These are phyloP conservation scores for Saccopteryx leptura DNA, from an alignment of 2,113 vertebrate genomes.

Conservation along the genomic window DNA sequence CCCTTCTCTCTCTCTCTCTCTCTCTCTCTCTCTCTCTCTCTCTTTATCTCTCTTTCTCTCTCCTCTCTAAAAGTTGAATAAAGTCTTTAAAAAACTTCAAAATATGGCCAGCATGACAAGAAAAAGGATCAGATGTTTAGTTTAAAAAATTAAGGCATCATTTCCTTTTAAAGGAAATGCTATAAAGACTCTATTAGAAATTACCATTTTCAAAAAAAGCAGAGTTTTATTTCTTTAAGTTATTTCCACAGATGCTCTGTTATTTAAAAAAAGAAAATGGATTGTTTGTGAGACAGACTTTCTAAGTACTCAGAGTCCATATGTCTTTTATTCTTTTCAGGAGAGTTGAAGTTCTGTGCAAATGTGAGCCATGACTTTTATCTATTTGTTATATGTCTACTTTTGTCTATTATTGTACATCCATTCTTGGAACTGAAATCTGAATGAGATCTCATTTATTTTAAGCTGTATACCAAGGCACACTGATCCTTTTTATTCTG, in stretches of 20 bases:
- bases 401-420: slow-evolving; percentile 16
- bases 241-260: slow-evolving; percentile 57
- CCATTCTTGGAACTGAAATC: slow-evolving; percentile 3
- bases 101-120: slow-evolving; percentile 2
- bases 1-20: no score
- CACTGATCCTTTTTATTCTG: background rate
- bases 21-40: no score
- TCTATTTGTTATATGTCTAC: background rate
- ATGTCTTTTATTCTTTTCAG: background rate
- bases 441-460: background rate
- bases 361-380: slow-evolving; percentile 36
- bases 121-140: slow-evolving; percentile 25
- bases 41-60: no score
- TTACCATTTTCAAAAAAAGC: background rate
- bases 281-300: slow-evolving; percentile 37
- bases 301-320: slow-evolving; percentile 17
- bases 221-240: slow-evolving; percentile 59
- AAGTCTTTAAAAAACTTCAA: background rate
- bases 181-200: slow-evolving; percentile 5
- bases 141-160: slow-evolving; percentile 41
- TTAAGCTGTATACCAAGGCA: background rate
- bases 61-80: no score
- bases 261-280: slow-evolving; percentile 54
- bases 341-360: background rate
- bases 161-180: slow-evolving; percentile 56